phyloP scores from a whole-genome alignment of 2,888 invertebrate genomes.

The Lucinisca nassula region DNA sequence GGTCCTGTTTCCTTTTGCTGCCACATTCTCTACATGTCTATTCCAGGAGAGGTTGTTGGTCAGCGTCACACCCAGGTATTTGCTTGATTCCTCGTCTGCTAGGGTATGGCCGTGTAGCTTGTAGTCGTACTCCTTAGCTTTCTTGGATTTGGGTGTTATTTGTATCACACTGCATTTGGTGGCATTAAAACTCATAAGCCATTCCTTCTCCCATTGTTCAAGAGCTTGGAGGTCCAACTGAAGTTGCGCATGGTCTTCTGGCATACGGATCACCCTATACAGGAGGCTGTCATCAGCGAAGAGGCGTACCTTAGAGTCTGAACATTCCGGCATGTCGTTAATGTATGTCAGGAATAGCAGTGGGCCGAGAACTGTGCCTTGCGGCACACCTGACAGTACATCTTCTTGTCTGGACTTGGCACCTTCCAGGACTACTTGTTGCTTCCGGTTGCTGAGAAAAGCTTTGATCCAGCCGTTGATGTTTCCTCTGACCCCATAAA shows the following conservation, averaged over 20 bases:
- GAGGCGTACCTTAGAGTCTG: neutral
- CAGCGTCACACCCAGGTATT: neutral
- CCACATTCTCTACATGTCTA: neutral
- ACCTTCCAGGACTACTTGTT: neutral
- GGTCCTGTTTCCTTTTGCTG: neutral
- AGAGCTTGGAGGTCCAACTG: neutral
- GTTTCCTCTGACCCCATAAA: neutral
- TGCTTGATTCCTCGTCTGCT: neutral
- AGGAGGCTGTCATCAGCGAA: neutral
- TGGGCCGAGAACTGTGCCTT: neutral
- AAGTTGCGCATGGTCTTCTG: neutral
- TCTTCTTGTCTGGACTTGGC: neutral
- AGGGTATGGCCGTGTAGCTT: neutral
- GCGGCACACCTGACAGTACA: neutral
- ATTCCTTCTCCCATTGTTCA: neutral
- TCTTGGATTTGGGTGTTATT: neutral
- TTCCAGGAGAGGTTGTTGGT: neutral
- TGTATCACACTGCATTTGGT: neutral
- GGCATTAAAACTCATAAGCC: neutral
- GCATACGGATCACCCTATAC: neutral
- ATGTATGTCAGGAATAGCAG: slow-evolving; percentile 30
- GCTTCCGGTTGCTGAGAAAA: neutral
- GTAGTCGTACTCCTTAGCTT: neutral
- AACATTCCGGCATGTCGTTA: slow-evolving; percentile 78
- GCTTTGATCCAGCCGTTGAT: neutral